A percentile compares a stretch with the other conserved stretches of the same genome.
Conservation (phyloP, 2,113 vertebrate genomes). For the Puntigrus tetrazona region DNA sequence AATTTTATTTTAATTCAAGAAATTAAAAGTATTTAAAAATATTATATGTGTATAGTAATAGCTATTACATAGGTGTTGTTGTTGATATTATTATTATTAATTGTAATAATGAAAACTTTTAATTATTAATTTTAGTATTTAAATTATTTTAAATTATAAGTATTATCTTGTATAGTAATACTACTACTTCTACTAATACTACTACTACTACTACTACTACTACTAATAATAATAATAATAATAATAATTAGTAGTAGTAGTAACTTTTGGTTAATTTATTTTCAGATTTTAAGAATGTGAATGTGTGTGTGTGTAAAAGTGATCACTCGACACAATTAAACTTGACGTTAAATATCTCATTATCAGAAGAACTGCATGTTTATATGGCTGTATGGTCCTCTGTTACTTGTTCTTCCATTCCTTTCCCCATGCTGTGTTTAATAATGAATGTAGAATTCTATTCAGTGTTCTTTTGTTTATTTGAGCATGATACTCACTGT, state of each 20-base stretch:
- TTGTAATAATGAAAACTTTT: background rate
- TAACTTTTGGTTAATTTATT: too few species aligned
- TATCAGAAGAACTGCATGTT: background rate
- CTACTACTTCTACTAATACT: background rate
- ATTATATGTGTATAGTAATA: background rate
- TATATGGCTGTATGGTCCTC: background rate
- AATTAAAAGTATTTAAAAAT: too few species aligned
- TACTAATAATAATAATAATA: background rate
- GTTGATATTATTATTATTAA: background rate
- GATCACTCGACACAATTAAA: background rate
- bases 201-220: too few species aligned
- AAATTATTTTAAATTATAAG: background rate
- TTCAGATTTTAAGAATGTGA: too few species aligned
- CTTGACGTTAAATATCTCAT: background rate
- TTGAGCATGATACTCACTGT: slow-evolving; percentile 81
- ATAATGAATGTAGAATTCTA: background rate
- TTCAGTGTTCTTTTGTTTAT: background rate
- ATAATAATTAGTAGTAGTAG: too few species aligned
- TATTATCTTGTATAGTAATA: background rate
- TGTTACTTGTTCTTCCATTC: background rate
- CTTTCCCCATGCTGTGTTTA: background rate
- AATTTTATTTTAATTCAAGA: too few species aligned
- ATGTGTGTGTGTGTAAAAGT: too few species aligned
- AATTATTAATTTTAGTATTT: background rate
- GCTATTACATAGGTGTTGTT: background rate